Conservation (phyloP, 2,888 invertebrate species). For the Archips xylosteana region DNA sequence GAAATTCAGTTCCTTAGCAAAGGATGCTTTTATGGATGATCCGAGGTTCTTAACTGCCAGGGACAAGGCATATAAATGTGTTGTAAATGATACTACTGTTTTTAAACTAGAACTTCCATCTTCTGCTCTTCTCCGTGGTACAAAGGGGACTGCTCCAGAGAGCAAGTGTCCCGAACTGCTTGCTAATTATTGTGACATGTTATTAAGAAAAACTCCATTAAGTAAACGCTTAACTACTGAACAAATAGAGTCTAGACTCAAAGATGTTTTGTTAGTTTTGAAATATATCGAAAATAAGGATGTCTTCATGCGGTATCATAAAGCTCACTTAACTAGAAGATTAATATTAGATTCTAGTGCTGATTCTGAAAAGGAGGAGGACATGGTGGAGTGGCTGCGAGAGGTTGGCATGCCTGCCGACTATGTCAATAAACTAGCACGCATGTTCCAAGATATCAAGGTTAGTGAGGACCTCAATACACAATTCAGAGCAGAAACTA, state of each 20-base stretch:
- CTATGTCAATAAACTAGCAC: slow-evolving; percentile 98
- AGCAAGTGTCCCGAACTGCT: slow-evolving; percentile 99
- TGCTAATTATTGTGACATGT: slow-evolving; percentile 99
- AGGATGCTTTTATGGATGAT: slow-evolving; percentile 98
- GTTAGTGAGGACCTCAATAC: slow-evolving; percentile 98
- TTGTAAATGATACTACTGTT: slow-evolving; percentile 99
- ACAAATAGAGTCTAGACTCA: slow-evolving; percentile 97
- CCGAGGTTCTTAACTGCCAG: slow-evolving; percentile 98
- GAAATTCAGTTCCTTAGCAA: slow-evolving; percentile 95
- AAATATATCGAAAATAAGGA: slow-evolving; percentile 99
- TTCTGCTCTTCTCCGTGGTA: slow-evolving; percentile 86
- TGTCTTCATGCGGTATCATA: slow-evolving; percentile 99
- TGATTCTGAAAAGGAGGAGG: slow-evolving; percentile 99
- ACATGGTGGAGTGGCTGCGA: slow-evolving; percentile 99
- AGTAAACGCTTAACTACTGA: slow-evolving; percentile 98
- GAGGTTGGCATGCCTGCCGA: slow-evolving; percentile 99
- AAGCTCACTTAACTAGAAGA: slow-evolving; percentile 97
- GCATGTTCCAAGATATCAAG: slow-evolving; percentile 99
- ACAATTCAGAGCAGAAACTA: slow-evolving; percentile 94
- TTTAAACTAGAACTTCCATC: slow-evolving; percentile 89
- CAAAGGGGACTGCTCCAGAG: slow-evolving; percentile 92
- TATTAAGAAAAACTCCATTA: slow-evolving; percentile 97
- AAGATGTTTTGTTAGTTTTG: slow-evolving; percentile 97
- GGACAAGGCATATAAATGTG: slow-evolving; percentile 98
- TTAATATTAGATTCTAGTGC: slow-evolving; percentile 99